A percentile compares a stretch with the other conserved stretches of the same genome.
Conservation (phyloP, 2,888 invertebrate genomes). For the Chymomyza amoena region DNA sequence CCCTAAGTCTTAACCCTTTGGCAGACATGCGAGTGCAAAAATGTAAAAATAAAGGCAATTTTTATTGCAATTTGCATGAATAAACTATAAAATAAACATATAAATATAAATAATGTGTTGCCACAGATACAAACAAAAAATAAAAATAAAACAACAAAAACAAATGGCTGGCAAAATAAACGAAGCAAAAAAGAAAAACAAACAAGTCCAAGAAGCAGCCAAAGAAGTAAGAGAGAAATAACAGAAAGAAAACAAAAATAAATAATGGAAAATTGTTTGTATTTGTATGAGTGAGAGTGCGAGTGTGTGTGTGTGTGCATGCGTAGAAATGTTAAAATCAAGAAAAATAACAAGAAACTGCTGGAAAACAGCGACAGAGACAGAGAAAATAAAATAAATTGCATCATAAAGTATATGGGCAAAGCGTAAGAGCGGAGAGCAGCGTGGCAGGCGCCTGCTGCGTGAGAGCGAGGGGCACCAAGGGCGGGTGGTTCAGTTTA, state of each 20-base stretch:
- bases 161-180: slow-evolving; percentile 15
- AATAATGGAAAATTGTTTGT: slow-evolving; percentile 73
- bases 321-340: slow-evolving; percentile 40
- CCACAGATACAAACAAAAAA: slow-evolving; percentile 50
- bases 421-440: neutral
- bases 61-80: slow-evolving; percentile 76
- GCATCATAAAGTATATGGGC: slow-evolving; percentile 58
- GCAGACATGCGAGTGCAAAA: slow-evolving; percentile 33
- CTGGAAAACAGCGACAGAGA: slow-evolving; percentile 52
- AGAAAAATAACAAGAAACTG: slow-evolving; percentile 69
- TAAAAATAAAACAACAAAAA: slow-evolving; percentile 34
- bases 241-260: slow-evolving; percentile 44
- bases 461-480: neutral
- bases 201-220: slow-evolving; percentile 26
- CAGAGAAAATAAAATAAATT: slow-evolving; percentile 55
- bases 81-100: slow-evolving; percentile 76
- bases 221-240: neutral
- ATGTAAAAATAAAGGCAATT: slow-evolving; percentile 71
- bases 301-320: neutral
- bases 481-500: neutral
- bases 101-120: slow-evolving; percentile 75
- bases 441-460: neutral
- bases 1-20: neutral
- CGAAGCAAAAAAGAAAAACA: slow-evolving; percentile 16
- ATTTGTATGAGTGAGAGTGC: slow-evolving; percentile 17